Evolutionary conservation across 2,888 invertebrate genomes (phyloP).

Genomic region (Disparrhopalites patrizii): DNA sequence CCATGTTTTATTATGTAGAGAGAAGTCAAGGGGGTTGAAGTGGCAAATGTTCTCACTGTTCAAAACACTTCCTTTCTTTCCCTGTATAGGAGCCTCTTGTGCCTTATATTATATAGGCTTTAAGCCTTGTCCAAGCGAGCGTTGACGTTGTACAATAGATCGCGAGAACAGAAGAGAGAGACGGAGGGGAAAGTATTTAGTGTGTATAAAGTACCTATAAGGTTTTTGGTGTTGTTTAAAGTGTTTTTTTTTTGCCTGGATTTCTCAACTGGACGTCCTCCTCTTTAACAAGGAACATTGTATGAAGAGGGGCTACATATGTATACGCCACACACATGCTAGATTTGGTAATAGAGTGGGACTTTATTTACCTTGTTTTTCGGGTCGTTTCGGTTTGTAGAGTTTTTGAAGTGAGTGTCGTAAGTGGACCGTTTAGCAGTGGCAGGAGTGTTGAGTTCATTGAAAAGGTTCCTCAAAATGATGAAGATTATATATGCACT

Average conservation of each 20-base stretch:
- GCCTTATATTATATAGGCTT: neutral
- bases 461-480: constrained; percentile 30
- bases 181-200: neutral
- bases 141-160: neutral
- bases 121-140: neutral
- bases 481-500: constrained; percentile 25
- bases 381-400: constrained; percentile 20
- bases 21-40: neutral
- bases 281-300: neutral
- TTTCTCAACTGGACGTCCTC: no score
- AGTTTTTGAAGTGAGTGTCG: constrained; percentile 29
- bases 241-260: no score
- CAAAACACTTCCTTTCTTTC: neutral
- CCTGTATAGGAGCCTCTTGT: neutral
- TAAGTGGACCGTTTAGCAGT: constrained; percentile 36
- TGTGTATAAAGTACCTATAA: neutral
- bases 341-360: constrained; percentile 1
- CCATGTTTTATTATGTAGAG: no score
- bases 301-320: neutral
- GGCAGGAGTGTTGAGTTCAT: constrained; percentile 34
- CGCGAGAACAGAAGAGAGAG: neutral
- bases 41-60: neutral
- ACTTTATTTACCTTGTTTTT: constrained; percentile 17
- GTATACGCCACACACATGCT: neutral
- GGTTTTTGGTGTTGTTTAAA: no score